Evolutionary conservation across 2,888 invertebrate species (phyloP).

Genomic region (Pemphredon lugubris): DNA sequence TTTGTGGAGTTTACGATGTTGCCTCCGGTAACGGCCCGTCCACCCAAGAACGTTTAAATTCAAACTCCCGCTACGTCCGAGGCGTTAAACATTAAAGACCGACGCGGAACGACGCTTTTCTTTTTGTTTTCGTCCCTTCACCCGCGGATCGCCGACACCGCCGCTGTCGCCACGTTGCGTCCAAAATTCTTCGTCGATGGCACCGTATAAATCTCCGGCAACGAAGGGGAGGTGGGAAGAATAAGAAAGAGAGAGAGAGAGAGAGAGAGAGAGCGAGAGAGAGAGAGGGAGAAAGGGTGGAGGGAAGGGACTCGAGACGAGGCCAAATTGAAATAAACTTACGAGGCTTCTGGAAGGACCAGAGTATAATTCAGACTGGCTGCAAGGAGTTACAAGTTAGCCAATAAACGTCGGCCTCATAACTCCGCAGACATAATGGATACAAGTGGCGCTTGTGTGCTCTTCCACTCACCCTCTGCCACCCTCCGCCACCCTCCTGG

Average conservation of each 20-base stretch:
- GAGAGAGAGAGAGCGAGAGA: constrained; percentile 11
- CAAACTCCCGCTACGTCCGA: constrained; percentile 50
- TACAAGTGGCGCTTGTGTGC: constrained; percentile 63
- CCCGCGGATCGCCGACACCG: too few species aligned
- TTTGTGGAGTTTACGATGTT: constrained; percentile 38
- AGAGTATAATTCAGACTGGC: constrained; percentile 68
- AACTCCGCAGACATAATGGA: constrained; percentile 69
- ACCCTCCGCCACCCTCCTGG: constrained; percentile 10
- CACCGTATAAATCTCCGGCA: constrained; percentile 57
- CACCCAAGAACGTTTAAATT: constrained; percentile 53
- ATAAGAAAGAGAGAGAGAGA: constrained; percentile 23
- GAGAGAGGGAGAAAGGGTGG: constrained; percentile 24
- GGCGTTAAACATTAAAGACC: constrained; percentile 59
- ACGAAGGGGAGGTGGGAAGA: constrained; percentile 20
- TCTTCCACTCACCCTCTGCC: not conserved
- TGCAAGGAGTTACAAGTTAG: constrained; percentile 71
- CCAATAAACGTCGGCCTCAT: constrained; percentile 74
- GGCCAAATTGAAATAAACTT: constrained; percentile 74
- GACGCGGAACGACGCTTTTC: constrained; percentile 21
- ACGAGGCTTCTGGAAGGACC: constrained; percentile 64
- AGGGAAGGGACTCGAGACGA: constrained; percentile 21
- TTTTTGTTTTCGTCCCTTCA: too few species aligned
- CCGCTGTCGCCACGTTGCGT: too few species aligned
- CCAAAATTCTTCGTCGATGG: constrained; percentile 44
- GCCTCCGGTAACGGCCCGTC: not conserved